Evolutionary conservation across 2,113 vertebrate genomes (phyloP).

Genomic region (Anarrhichthys ocellatus): DNA sequence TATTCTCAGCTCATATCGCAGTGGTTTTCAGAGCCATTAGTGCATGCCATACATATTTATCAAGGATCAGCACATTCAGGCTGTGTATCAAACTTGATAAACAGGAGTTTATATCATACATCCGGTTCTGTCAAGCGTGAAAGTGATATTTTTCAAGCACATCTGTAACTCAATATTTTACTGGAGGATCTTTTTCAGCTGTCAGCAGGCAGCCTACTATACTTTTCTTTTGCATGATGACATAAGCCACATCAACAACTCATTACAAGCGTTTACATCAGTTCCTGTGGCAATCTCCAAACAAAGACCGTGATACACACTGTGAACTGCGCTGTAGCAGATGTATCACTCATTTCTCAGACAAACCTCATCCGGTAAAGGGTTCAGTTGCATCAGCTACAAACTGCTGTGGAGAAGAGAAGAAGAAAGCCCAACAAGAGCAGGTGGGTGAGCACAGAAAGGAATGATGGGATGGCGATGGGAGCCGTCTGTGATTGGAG

Average conservation of each 20-base stretch:
- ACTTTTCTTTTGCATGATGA: slow-evolving; percentile 35
- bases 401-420: slow-evolving; percentile 46
- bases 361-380: slow-evolving; percentile 43
- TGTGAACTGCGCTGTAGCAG: slow-evolving; percentile 49
- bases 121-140: slow-evolving; percentile 48
- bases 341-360: slow-evolving; percentile 48
- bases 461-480: slow-evolving; percentile 74
- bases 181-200: slow-evolving; percentile 24
- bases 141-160: slow-evolving; percentile 56
- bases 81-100: slow-evolving; percentile 56
- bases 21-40: slow-evolving; percentile 53
- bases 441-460: slow-evolving; percentile 75
- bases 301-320: slow-evolving; percentile 49
- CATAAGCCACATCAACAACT: slow-evolving; percentile 52
- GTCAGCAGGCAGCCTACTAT: slow-evolving; percentile 23
- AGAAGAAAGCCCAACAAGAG: slow-evolving; percentile 56
- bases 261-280: slow-evolving; percentile 75
- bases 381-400: slow-evolving; percentile 59
- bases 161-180: slow-evolving; percentile 54
- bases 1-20: slow-evolving; percentile 37
- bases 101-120: slow-evolving; percentile 57
- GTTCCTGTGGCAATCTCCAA: slow-evolving; percentile 62
- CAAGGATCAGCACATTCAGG: slow-evolving; percentile 50
- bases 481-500: slow-evolving; percentile 77
- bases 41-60: slow-evolving; percentile 64